Base-by-base conservation (phyloP, 1,140 invertebrate genomes). In the Pachypsylla venusta region DNA sequence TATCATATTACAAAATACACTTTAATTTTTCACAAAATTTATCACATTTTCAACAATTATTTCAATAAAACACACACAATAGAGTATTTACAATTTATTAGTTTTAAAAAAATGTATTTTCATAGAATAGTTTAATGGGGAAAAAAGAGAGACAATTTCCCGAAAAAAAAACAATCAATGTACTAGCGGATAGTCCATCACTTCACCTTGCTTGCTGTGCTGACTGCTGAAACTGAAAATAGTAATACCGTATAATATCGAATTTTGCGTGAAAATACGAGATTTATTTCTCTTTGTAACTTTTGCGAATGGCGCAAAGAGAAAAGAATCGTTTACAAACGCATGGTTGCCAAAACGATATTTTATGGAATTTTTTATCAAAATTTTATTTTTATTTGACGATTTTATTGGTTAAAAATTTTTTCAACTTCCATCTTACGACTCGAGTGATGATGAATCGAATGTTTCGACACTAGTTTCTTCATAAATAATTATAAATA, bases 1-100 rank as follows among this genome's bases (percentile, higher is more conserved):
- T 19, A 48, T 48, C 42, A 48, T 48, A 48, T 48, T 48, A 48
- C 42, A 48, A 48, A 48, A 48, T 48, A 48, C 42, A 48, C 42
- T 48, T 48, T n/a, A n/a, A 22, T 10, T 48, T n/a, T 48, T n/a
- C 42, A 48, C 42, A 19, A 3, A 19, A 48, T 19, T 22, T 3
- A 48, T 48, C 42, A 48, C 42, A 48, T 48, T 19, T 48, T 48
- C n/a, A 48, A 35, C n/a, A n/a, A 19, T 48, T n/a, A 48, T 48
- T 48, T 48, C 16, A n/a, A 19, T 48, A 48, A 5, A 48, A 48
- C n/a, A 22, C 4, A 48, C 16, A 5, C 4, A 48, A 48, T 4
- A 48, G n/a, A 19, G 42, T 22, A 48, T 4, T 48, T 48, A 7
- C 42, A 22, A 48, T 48, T n/a, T n/a, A n/a, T n/a, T n/a, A n/a